Evolutionary conservation across 2,113 vertebrate genomes (phyloP), one percentile per base, ranked within the genome.

Genomic region (Himantopus leucocephalus): DNA sequence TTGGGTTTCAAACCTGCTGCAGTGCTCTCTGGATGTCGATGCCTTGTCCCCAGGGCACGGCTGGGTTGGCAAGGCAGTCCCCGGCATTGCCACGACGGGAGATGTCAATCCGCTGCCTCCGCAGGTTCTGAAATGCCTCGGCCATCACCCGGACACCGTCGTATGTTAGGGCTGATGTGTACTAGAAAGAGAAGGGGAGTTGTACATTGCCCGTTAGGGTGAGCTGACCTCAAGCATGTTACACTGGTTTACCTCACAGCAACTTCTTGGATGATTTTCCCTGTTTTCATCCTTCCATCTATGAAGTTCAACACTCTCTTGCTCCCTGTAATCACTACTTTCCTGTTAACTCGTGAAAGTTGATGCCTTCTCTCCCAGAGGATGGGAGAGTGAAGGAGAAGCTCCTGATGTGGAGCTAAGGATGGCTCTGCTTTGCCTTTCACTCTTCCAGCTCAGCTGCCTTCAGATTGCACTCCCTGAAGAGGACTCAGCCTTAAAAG

Each of bases 11-110:
- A 56, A 99, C 99, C 99, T 99, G 99, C 98, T 99, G 99, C 94
- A 99, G 96, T 3, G 99, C 99, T 98, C 99, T 98, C 98, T 99
- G 99, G 96, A 99, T 99, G 97, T 99, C 99, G 21, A 99, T 99
- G 59, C 99, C 99, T 85, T 99, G 99, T 45, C 99, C 99, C 99
- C 99, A 99, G 56, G 99, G 99, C 92, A 99, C 99, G 1, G 99
- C 99, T 0, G 99, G 99, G 96, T 99, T 99, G 92, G 99, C 99
- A 21, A 99, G 98, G 95, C 99, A 99, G 97, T 99, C 99, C 9
- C 99, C 99, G 3, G 99, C 99, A 2, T 99, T 99, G 63, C 99
- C 99, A 3, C 99, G 98, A 43, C 99, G 99, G 77, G 99, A 99
- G 90, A 99, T 99, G 92, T 99, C 99, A 60, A 99, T 99, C 96